phyloP scores from a whole-genome alignment of 2,888 invertebrate genomes.

The Cyaniris semiargus region DNA sequence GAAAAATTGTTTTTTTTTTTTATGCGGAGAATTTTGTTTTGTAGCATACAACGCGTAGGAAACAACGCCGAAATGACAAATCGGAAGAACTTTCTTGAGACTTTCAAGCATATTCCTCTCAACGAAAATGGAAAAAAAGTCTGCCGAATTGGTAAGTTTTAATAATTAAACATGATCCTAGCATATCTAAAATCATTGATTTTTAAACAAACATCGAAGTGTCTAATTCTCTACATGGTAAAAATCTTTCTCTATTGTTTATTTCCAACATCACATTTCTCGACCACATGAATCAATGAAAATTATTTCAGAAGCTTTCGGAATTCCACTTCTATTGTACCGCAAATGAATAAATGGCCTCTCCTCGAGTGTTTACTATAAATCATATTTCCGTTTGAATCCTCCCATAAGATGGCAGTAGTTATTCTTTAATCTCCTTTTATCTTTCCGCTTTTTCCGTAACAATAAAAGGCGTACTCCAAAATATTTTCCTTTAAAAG shows the following conservation, averaged over 20 bases:
- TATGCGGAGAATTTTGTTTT: too few relatives aligned
- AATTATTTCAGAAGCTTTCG: background rate
- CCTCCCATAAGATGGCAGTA: conserved; percentile 19
- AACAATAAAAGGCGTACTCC: background rate
- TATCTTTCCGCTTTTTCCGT: conserved; percentile 2
- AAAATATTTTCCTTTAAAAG: conserved; percentile 3
- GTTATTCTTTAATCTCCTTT: conserved; percentile 13
- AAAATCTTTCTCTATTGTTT: background rate
- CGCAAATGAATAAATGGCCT: conserved; percentile 20
- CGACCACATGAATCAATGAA: conserved; percentile 15
- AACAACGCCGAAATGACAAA: too few relatives aligned
- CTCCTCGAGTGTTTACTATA: conserved; percentile 23
- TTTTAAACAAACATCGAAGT: too few relatives aligned
- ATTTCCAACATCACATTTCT: background rate
- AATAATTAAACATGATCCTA: too few relatives aligned
- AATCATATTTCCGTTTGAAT: conserved; percentile 23
- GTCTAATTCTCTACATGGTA: background rate
- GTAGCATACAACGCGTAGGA: too few relatives aligned
- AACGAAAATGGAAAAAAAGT: too few relatives aligned
- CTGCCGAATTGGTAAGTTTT: too few relatives aligned
- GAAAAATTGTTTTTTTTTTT: background rate
- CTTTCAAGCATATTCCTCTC: too few relatives aligned
- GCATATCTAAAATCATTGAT: too few relatives aligned
- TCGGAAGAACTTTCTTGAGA: too few relatives aligned
- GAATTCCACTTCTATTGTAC: conserved; percentile 21